phyloP scores from a whole-genome alignment of 2,797 vertebrate genomes.

The Cyclura pinguis region DNA sequence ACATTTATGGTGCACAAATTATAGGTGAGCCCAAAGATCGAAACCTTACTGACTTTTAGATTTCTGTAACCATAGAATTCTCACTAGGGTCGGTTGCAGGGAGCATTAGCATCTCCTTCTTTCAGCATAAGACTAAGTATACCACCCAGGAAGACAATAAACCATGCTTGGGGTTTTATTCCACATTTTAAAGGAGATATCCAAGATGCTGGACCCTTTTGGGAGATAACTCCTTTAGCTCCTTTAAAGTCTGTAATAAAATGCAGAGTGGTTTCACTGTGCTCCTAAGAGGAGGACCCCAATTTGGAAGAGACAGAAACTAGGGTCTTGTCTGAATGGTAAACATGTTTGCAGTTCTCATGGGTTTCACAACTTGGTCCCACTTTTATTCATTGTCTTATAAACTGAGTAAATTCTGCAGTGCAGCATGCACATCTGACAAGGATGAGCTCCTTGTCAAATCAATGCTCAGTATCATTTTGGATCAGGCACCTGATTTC shows the following conservation, averaged over 20 bases:
- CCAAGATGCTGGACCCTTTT: no score
- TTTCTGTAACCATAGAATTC: slow-evolving; percentile 79
- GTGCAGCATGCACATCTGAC: not conserved
- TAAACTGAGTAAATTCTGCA: slow-evolving; percentile 42
- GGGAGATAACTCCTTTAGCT: no score
- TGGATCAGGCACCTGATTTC: slow-evolving; percentile 47
- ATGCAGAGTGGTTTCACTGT: no score
- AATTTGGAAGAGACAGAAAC: not conserved
- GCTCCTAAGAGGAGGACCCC: no score
- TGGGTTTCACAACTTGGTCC: not conserved
- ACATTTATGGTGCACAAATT: slow-evolving; percentile 89
- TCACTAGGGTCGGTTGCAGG: slow-evolving; percentile 67
- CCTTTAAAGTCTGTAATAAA: no score
- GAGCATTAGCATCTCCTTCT: slow-evolving; percentile 46
- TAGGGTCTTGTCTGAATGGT: not conserved
- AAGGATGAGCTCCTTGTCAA: slow-evolving; percentile 15
- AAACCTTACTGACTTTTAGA: slow-evolving; percentile 83
- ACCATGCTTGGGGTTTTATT: not conserved
- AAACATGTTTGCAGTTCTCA: not conserved
- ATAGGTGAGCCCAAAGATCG: slow-evolving; percentile 86
- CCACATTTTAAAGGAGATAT: no score
- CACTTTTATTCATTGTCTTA: slow-evolving; percentile 23
- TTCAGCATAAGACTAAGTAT: slow-evolving; percentile 42
- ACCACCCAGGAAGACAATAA: not conserved
- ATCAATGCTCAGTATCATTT: slow-evolving; percentile 21